These are phyloP conservation scores for Salarias fasciatus DNA, from an alignment of 2,797 vertebrate species.

Conservation along the genomic window DNA sequence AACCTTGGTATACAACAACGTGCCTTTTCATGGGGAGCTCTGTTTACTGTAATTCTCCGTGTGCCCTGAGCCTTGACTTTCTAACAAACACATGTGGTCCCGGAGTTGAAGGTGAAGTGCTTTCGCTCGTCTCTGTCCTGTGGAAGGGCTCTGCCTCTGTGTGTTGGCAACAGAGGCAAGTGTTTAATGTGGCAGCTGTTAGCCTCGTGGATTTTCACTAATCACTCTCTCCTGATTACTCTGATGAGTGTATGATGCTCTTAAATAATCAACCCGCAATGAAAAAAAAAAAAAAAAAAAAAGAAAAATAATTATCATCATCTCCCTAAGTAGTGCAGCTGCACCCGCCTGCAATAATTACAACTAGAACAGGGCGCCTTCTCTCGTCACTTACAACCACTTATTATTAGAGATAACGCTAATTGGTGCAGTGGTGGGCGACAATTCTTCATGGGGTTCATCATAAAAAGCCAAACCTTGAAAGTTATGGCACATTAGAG, in stretches of 20 bases:
- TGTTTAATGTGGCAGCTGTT: slow-evolving; percentile 86
- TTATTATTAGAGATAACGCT: slow-evolving; percentile 84
- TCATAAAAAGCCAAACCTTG: slow-evolving; percentile 78
- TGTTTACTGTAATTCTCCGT: slow-evolving; percentile 59
- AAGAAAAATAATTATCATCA: slow-evolving; percentile 84
- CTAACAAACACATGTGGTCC: slow-evolving; percentile 71
- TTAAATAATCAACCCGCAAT: slow-evolving; percentile 86
- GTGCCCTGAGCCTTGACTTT: slow-evolving; percentile 72
- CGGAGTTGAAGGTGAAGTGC: slow-evolving; percentile 79
- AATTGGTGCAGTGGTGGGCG: slow-evolving; percentile 79
- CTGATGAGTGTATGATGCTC: slow-evolving; percentile 86
- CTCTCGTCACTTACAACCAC: slow-evolving; percentile 82
- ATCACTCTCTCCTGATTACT: slow-evolving; percentile 87
- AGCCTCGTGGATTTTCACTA: slow-evolving; percentile 84
- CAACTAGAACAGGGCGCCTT: slow-evolving; percentile 81
- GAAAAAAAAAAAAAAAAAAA: slow-evolving; percentile 74
- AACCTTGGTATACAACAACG: slow-evolving; percentile 68
- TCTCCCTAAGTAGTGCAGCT: slow-evolving; percentile 85
- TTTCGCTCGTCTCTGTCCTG: slow-evolving; percentile 70
- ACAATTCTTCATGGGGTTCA: slow-evolving; percentile 76
- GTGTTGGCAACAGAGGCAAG: slow-evolving; percentile 81
- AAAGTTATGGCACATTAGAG: slow-evolving; percentile 78
- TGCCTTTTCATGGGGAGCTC: slow-evolving; percentile 53
- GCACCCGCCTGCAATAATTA: slow-evolving; percentile 84
- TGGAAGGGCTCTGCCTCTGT: slow-evolving; percentile 70